These are phyloP conservation scores for Drosophila saltans DNA, from an alignment of 1,140 invertebrate genomes.

Conservation along the genomic window DNA sequence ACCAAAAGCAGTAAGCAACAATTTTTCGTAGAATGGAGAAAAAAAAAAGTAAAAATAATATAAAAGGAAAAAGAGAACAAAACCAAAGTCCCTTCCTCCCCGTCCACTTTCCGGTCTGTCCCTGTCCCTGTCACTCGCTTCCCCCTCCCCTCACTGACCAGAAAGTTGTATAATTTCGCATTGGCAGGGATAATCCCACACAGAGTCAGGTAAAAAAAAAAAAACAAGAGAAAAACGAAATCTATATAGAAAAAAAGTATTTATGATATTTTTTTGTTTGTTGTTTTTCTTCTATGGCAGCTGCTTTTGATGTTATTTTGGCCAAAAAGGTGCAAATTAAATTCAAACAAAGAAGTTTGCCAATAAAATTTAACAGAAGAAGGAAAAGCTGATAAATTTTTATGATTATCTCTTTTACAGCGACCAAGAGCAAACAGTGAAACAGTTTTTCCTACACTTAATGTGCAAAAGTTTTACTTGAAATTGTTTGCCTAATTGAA, in stretches of 20 bases:
- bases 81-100: slow-evolving; percentile 16
- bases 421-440: slow-evolving; percentile 5
- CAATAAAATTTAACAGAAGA: slow-evolving; percentile 79
- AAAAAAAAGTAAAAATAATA: slow-evolving; percentile 51
- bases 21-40: slow-evolving; percentile 31
- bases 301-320: slow-evolving; percentile 75
- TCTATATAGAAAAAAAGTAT: slow-evolving; percentile 49
- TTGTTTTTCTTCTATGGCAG: slow-evolving; percentile 50
- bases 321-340: slow-evolving; percentile 61
- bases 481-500: slow-evolving; percentile 57
- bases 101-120: neutral
- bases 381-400: slow-evolving; percentile 67
- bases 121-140: neutral
- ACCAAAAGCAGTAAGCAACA: slow-evolving; percentile 75
- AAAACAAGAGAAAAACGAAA: slow-evolving; percentile 37
- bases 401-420: slow-evolving; percentile 71
- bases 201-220: slow-evolving; percentile 63
- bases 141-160: slow-evolving; percentile 9
- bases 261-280: slow-evolving; percentile 68
- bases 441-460: slow-evolving; percentile 58
- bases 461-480: slow-evolving; percentile 63
- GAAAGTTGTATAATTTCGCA: slow-evolving; percentile 79
- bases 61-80: slow-evolving; percentile 19
- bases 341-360: slow-evolving; percentile 62
- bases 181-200: slow-evolving; percentile 78